Conservation (phyloP, 2,888 invertebrate genomes). For the Acronicta alni region DNA sequence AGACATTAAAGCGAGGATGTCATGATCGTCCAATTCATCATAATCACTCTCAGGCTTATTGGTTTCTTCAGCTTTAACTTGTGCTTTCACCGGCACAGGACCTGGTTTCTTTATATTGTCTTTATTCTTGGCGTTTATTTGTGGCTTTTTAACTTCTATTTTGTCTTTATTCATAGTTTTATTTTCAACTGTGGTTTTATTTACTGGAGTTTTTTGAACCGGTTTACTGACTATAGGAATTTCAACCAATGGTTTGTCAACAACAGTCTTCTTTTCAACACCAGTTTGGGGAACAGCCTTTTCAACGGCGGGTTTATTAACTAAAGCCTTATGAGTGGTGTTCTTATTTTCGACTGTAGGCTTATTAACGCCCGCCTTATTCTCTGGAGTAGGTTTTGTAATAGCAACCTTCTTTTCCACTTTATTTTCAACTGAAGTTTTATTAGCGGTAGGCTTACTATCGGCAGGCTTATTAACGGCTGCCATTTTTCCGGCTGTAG, state of each 20-base stretch:
- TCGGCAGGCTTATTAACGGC: neutral
- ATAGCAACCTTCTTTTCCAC: neutral
- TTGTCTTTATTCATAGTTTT: neutral
- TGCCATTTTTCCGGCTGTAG: neutral
- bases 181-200: neutral
- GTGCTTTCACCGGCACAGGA: conserved; percentile 7
- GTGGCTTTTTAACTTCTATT: conserved; percentile 19
- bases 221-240: neutral
- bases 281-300: neutral
- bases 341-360: conserved; percentile 7
- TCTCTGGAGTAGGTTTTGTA: conserved; percentile 4
- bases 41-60: conserved; percentile 56
- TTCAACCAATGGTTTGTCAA: conserved; percentile 3
- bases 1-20: conserved; percentile 78
- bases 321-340: neutral
- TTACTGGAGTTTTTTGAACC: neutral
- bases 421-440: conserved; percentile 15
- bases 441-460: neutral
- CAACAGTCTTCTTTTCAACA: neutral
- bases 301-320: conserved; percentile 5
- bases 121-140: conserved; percentile 10
- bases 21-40: conserved; percentile 78
- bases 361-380: conserved; percentile 9
- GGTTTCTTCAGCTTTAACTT: conserved; percentile 2
- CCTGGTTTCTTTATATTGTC: conserved; percentile 8